phyloP scores from a whole-genome alignment of 2,888 invertebrate genomes.

The Monopis laevigella region DNA sequence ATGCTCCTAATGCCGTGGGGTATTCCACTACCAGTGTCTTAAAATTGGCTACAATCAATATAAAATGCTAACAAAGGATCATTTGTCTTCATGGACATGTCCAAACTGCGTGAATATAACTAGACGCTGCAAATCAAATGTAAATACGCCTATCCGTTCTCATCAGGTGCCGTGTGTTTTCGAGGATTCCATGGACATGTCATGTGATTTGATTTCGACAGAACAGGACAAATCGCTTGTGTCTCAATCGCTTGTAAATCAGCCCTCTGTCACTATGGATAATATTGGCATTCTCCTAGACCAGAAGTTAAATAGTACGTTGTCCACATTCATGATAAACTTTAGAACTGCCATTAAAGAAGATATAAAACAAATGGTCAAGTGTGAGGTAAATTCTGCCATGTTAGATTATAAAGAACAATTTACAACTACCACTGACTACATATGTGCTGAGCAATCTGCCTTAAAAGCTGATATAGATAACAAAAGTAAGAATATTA shows the following conservation, averaged over 20 bases:
- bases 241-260: not conserved
- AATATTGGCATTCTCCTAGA: slow-evolving; percentile 1
- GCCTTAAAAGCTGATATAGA: slow-evolving; percentile 8
- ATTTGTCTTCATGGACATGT: slow-evolving; percentile 1
- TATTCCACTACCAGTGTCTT: not conserved
- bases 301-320: not conserved
- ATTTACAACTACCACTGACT: slow-evolving; percentile 3
- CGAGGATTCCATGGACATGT: slow-evolving; percentile 6
- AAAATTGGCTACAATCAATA: not conserved
- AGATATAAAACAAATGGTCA: not conserved
- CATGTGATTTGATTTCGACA: not conserved
- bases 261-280: not conserved
- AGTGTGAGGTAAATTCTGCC: not conserved
- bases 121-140: not conserved
- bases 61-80: not conserved
- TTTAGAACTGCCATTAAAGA: not conserved
- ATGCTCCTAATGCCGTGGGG: not conserved
- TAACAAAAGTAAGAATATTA: slow-evolving; percentile 8
- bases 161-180: not conserved
- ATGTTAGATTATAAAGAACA: not conserved
- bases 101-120: not conserved
- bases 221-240: not conserved
- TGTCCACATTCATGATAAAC: not conserved
- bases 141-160: not conserved
- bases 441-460: not conserved